Evolutionary conservation across 2,113 vertebrate species (phyloP).

Genomic region (Tyrannus savana): DNA sequence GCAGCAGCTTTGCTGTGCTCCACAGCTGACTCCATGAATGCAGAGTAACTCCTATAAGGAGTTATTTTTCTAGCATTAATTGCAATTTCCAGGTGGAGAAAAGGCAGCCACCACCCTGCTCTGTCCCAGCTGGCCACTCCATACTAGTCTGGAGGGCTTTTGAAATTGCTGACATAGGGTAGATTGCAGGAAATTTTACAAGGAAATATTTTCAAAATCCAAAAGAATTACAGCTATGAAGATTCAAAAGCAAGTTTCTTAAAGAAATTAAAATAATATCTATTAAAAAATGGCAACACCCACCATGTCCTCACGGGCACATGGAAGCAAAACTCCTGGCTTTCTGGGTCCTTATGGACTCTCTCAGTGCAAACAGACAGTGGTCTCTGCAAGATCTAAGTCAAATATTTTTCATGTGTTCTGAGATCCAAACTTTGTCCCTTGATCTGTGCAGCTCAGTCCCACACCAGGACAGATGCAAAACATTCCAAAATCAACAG

Average conservation of each 20-base stretch:
- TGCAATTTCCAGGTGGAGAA: neutral
- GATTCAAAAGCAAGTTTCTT: neutral
- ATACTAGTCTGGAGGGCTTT: neutral
- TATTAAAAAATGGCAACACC: neutral
- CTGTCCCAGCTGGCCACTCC: neutral
- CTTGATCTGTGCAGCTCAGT: neutral
- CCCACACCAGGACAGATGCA: neutral
- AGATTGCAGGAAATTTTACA: neutral
- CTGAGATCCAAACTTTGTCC: neutral
- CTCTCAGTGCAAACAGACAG: neutral
- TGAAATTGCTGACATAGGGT: neutral
- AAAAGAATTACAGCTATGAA: neutral
- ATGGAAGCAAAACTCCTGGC: neutral
- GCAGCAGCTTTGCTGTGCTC: neutral
- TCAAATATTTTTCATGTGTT: rapidly evolving
- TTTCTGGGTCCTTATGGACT: neutral
- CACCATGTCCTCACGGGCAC: neutral
- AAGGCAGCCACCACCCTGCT: neutral
- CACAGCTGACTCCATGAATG: neutral
- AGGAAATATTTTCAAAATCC: neutral
- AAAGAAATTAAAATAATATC: neutral
- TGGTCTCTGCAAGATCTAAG: neutral
- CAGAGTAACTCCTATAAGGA: rapidly evolving
- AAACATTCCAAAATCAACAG: neutral
- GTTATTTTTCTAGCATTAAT: neutral